Evolutionary conservation across 2,113 vertebrate genomes (phyloP).

Genomic region (Protomyctophum bolini): DNA sequence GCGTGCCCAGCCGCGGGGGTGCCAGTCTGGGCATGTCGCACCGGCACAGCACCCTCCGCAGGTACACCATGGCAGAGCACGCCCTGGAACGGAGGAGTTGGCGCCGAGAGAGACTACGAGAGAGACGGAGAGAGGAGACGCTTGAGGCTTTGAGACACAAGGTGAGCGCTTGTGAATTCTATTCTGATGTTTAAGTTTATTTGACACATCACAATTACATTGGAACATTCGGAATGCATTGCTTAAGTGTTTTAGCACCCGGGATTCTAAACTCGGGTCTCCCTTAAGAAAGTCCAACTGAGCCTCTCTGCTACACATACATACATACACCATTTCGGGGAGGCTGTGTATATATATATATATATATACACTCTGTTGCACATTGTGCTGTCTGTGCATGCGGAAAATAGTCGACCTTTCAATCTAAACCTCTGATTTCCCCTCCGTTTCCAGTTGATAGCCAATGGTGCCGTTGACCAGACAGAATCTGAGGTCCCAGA

Average conservation of each 20-base stretch:
- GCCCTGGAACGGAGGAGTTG: conserved; percentile 76
- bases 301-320: no score
- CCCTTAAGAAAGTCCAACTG: no score
- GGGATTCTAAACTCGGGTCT: no score
- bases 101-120: conserved; percentile 78
- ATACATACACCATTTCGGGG: no score
- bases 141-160: conserved; percentile 77
- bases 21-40: conserved; percentile 89
- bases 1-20: conserved; percentile 89
- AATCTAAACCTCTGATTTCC: neutral
- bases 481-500: conserved; percentile 78
- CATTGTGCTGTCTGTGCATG: no score
- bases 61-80: conserved; percentile 86
- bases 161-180: conserved; percentile 65
- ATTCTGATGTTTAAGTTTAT: no score
- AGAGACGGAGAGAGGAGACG: conserved; percentile 82
- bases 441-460: conserved; percentile 74
- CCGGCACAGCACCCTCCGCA: conserved; percentile 80
- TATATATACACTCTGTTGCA: no score
- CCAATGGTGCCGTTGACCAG: conserved; percentile 72
- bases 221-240: no score
- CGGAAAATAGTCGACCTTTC: no score
- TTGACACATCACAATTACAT: no score
- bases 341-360: no score
- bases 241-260: no score